phyloP scores from a whole-genome alignment of 2,113 vertebrate species.

The Ciconia stormi region DNA sequence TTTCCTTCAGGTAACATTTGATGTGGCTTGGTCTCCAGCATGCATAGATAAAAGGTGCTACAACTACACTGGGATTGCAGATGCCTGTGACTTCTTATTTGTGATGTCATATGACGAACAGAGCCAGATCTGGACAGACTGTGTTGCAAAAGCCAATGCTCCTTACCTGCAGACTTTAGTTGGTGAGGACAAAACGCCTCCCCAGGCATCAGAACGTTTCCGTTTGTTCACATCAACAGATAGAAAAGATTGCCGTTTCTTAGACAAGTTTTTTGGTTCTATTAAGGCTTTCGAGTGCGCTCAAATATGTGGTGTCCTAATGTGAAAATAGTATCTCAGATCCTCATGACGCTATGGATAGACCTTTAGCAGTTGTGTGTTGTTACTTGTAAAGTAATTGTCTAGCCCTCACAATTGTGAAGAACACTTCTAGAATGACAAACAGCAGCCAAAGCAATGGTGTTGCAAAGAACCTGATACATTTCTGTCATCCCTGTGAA shows the following conservation, averaged over 20 bases:
- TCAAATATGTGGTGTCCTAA: background rate
- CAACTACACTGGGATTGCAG: conserved; percentile 87
- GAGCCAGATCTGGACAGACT: conserved; percentile 89
- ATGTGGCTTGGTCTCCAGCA: conserved; percentile 92
- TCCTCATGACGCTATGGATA: background rate
- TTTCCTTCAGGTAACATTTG: conserved; percentile 89
- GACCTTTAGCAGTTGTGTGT: background rate
- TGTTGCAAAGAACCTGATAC: background rate
- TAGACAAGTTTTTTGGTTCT: background rate
- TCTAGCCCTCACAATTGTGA: accelerated
- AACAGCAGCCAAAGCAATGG: background rate
- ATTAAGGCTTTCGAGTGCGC: background rate
- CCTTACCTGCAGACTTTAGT: conserved; percentile 84
- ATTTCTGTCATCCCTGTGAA: background rate
- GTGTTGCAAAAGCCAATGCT: conserved; percentile 90
- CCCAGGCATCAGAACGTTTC: background rate
- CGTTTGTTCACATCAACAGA: background rate
- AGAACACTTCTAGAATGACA: background rate
- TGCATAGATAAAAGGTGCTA: conserved; percentile 90
- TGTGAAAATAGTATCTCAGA: background rate
- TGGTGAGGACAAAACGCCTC: conserved; percentile 74
- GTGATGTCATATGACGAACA: conserved; percentile 98
- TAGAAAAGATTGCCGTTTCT: background rate
- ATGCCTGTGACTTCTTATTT: conserved; percentile 92
- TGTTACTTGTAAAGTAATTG: background rate